Evolutionary conservation across 2,797 vertebrate species (phyloP).

Genomic region (Helarctos malayanus): DNA sequence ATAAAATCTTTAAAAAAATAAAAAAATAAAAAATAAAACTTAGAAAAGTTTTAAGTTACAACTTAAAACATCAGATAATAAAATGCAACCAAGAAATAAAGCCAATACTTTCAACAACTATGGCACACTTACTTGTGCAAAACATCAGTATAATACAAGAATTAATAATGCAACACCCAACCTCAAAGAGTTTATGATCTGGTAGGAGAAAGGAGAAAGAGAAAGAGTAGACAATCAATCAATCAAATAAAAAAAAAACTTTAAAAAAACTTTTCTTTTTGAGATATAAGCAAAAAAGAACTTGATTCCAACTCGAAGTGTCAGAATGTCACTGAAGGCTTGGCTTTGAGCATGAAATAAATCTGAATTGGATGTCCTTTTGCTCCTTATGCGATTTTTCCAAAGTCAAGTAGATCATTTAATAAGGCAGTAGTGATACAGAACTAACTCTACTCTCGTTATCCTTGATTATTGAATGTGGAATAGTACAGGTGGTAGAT

Average conservation of each 20-base stretch:
- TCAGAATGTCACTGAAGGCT: background rate
- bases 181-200: background rate
- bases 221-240: background rate
- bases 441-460: background rate
- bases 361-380: background rate
- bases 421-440: background rate
- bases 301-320: background rate
- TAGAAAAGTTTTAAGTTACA: slow-evolving; percentile 4
- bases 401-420: background rate
- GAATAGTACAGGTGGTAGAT: slow-evolving; percentile 31
- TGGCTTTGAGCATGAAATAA: background rate
- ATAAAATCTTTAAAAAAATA: too few species aligned
- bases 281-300: background rate
- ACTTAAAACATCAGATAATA: slow-evolving; percentile 18
- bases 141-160: background rate
- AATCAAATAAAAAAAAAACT: background rate
- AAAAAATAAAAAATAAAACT: background rate
- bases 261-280: background rate
- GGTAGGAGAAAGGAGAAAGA: background rate
- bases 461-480: background rate
- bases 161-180: background rate
- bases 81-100: slow-evolving; percentile 12
- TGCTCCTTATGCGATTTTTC: background rate
- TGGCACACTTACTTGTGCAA: background rate
- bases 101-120: background rate